Percentiles rank a stretch among this genome's conserved stretches.
Evolutionary conservation across 1,140 invertebrate species (phyloP).

Genomic region (Meteorus sp.): DNA sequence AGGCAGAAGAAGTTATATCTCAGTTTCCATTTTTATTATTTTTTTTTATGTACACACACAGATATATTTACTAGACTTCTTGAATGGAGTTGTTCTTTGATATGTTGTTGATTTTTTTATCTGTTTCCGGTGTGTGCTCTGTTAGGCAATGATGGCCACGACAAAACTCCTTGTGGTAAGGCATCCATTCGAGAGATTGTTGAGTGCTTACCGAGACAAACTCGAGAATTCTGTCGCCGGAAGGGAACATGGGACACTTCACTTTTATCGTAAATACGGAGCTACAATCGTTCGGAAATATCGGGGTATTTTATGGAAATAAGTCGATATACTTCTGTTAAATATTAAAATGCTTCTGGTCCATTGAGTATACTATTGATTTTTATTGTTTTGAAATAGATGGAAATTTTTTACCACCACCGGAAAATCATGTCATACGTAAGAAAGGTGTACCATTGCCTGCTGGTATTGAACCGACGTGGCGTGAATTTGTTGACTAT

Average conservation of each 20-base stretch:
- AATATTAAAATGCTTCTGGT: not conserved
- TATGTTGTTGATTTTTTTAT: not conserved
- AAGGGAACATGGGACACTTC: conserved; percentile 58
- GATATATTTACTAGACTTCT: conserved; percentile 2
- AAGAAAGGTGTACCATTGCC: conserved; percentile 31
- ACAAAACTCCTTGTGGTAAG: conserved; percentile 57
- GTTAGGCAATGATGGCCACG: conserved; percentile 51
- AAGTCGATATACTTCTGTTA: conserved; percentile 33
- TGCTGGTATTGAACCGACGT: conserved; percentile 60
- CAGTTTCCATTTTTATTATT: conserved; percentile 16
- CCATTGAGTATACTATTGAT: not conserved
- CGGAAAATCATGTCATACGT: conserved; percentile 33
- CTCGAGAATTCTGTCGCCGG: conserved; percentile 60
- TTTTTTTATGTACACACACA: conserved; percentile 1
- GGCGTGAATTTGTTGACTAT: conserved; percentile 63
- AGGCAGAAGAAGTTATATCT: conserved; percentile 48
- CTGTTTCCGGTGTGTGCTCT: too few relatives aligned
- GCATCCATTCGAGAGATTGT: conserved; percentile 67
- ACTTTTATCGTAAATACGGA: conserved; percentile 65
- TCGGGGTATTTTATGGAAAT: too few relatives aligned
- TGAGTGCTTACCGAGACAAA: conserved; percentile 70
- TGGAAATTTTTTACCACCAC: conserved; percentile 29
- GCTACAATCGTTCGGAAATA: conserved; percentile 62
- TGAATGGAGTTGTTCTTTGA: not conserved
- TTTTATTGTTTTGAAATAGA: conserved; percentile 26